Conservation (phyloP, 2,113 vertebrate species). For the Hystrix brachyura region DNA sequence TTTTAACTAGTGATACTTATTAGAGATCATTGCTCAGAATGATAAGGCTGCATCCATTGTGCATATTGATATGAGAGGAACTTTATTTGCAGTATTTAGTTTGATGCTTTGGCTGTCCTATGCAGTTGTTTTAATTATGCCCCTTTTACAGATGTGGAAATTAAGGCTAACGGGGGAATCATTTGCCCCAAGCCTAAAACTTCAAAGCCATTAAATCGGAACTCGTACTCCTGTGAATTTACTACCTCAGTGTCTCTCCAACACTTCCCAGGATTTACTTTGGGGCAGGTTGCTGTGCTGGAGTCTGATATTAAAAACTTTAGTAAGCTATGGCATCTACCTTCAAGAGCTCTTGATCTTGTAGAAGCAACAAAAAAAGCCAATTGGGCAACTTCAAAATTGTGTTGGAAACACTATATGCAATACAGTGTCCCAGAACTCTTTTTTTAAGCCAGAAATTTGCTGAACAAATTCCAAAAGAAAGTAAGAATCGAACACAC, state of each 20-base stretch:
- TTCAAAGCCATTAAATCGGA: background rate
- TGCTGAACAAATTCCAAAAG: constrained; percentile 29
- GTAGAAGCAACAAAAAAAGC: background rate
- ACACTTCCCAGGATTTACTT: constrained; percentile 15
- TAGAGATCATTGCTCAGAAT: background rate
- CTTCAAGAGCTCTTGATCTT: background rate
- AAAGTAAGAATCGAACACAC: background rate
- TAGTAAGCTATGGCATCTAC: background rate
- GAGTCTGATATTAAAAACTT: background rate
- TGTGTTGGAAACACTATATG: background rate
- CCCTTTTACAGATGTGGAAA: background rate
- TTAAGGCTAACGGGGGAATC: background rate
- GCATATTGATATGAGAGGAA: background rate
- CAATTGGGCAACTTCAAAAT: background rate
- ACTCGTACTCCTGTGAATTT: background rate
- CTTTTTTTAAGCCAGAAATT: background rate
- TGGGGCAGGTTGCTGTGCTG: background rate
- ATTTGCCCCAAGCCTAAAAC: background rate
- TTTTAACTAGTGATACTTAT: background rate
- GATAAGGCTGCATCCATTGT: background rate
- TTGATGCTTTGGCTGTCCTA: background rate
- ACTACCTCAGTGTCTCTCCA: background rate
- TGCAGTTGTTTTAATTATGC: background rate
- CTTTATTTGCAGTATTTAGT: background rate
- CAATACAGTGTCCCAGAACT: background rate